Evolutionary conservation across 53 echinoderm and acorn worm species (phyloP), one percentile per base, ranked within the genome.

Genomic region (Crossaster papposus): DNA sequence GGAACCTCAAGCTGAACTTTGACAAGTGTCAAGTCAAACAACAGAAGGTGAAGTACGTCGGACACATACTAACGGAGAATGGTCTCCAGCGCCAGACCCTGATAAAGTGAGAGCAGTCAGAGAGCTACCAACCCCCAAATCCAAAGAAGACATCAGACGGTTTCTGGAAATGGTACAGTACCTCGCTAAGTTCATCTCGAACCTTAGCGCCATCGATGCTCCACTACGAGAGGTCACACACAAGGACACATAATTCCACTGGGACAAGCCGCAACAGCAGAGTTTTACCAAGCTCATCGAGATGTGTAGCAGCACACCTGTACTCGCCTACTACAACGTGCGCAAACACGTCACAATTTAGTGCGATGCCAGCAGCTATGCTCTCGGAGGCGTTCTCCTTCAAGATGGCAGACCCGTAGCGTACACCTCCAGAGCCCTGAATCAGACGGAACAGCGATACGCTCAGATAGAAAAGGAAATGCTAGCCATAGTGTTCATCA

Each of bases 311-410:
- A 55, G 23, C 36, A 62, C 92, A 50, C 92, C 92, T 58, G 91
- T 94, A 28, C 90, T 92, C 0, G 77, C 90, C 12, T 92, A 85
- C 83, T 95, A 89, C 50, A 85, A 95, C 64, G 64, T 81, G 1
- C 51, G 18, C 35, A 95, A 95, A 50, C 63, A 79, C 4, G 68
- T 93, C 3, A 89, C 85, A 7, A 91, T 93, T 23, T 85, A 91
- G 51, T 95, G 95, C 78, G 95, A 95, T 72, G 95, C 93, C 10
- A 95, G 95, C 79, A 91, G 86, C 72, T 92, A 80, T 81, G 94
- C 85, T 5, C 44, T 93, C 0, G 83, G 92, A n/a, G 93, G 88
- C 29, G 79, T 82, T 17, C 79, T 95, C 11, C 65, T 89, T 15
- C 50, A 79, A 79, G 79, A 79, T 30, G 89, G 81, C 20, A 37